Base-by-base conservation (phyloP, 2,113 vertebrate species). In the Spea bombifrons region DNA sequence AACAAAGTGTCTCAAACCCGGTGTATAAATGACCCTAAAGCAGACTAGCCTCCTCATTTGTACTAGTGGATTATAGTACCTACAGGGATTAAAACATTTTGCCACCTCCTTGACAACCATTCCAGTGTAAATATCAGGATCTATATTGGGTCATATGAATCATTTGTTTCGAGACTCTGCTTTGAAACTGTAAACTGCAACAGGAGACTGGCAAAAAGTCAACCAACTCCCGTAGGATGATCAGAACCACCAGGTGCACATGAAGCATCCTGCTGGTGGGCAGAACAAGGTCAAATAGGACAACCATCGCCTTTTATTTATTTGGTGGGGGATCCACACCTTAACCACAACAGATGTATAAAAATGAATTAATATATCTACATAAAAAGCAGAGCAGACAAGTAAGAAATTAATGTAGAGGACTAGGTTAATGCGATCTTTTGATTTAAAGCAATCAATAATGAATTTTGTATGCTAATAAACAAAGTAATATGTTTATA, bases 221-320 rank as follows among this genome's bases (percentile, higher is more conserved):
- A 47, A 4, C 43, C 43, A 3, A 7, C 17, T 47, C 66, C 48
- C 66, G 8, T 30, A 64, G 17, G 61, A 3, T 30, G n/a, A 64
- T 64, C 61, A 64, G 5, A 5, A 64, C 5, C n/a, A 48, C 12
- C 66, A 68, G 66, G 44, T 68, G 45, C 45, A 68, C 8, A 68
- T 47, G 66, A 47, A 47, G 46, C 44, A 68, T 68, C 66, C 45
- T 6, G 9, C 66, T 68, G 44, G 5, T 47, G 66, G 61, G n/a
- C 44, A 68, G 48, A 8, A 68, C 66, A 68, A 68, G 66, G 45
- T 68, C 66, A 68, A 48, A 44, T 7, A 10, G 45, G 66, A 48
- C 45, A 68, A 45, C 45, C 48, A 45, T 48, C 48, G 6, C 7
- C 13, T 4, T 8, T 45, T 68, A 7, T 48, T 48, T 47, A 47